Base-by-base conservation (phyloP, 2,797 vertebrate genomes). In the Acanthurus leucopareius region DNA sequence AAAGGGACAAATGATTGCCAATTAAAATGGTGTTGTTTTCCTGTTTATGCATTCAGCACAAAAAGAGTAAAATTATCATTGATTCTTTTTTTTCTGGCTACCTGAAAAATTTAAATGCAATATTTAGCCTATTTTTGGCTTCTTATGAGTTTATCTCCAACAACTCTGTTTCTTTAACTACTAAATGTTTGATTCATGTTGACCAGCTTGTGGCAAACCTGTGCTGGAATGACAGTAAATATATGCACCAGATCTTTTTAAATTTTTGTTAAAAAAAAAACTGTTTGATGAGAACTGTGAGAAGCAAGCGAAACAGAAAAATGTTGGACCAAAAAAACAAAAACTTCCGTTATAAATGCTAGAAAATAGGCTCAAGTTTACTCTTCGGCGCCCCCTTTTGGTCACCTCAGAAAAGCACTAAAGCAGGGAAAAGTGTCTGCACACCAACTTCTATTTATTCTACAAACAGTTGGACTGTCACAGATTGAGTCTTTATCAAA, bases 401-500 rank as follows among this genome's bases (percentile, higher is more conserved):
- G 44, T 45, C 13, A 11, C 11, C 13, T 45, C 10, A 45, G 11
- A 45, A 45, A 11, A 45, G 44, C 28, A 32, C 28, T 32, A 32
- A 32, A 5, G 28, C 28, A 32, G 28, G 5, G 4, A 32, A 32
- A 32, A 32, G 3, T 32, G 11, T 17, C 5, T 3, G 3, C 19
- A 17, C 48, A 5, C 48, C 48, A n/a, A 16, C 19, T n/a, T 7
- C 16, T 0, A 11, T 4, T 52, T 52, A 8, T 13, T 20, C n/a
- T 22, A n/a, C n/a, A 20, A 52, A 52, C 6, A 22, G 17, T 35
- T 9, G 8, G 0, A 69, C 25, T 17, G 13, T 17, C 4, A 13
- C 63, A 73, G 52, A 68, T 63, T 42, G 38, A 2, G 47, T 58
- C 52, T 82, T 72, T 64, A 73, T 22, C 49, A 38, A 14, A 51